Evolutionary conservation across 2,888 invertebrate species (phyloP), one percentile per base, ranked within the genome.

Genomic region (Smittia aterrima): DNA sequence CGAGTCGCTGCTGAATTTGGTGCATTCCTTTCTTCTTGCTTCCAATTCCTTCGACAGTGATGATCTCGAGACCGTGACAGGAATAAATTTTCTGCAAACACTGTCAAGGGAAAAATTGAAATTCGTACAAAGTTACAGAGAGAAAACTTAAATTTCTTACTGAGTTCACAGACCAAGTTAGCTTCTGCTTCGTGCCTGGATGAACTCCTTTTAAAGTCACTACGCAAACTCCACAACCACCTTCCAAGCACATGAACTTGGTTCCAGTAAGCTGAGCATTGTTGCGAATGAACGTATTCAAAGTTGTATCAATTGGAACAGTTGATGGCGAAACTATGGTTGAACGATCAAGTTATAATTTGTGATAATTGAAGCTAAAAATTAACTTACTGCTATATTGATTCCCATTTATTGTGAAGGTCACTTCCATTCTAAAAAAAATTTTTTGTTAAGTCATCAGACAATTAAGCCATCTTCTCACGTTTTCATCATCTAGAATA

Each of bases 11-110:
- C 79, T 91, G 91, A 58, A 92, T 87, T n/a, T 87, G 85, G 78
- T 92, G 89, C 79, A 90, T 91, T 4, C 91, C 91, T 1, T 80
- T 82, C 38, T 83, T 84, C 77, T 84, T 85, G 79, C 86, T 88
- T 1, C 92, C 92, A 67, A 92, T 81, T 0, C 91, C 91, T 82
- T 92, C 92, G 0, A 89, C 84, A 0, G 92, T 92, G 13, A 85
- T 87, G 41, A 92, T 85, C 68, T 87, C 86, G 88, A 90, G 89
- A 6, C 88, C 85, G 78, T 88, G 85, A 77, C 90, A 90, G 2
- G 87, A 85, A 70, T 75, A 76, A 11, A 77, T 27, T 0, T 75
- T 73, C n/a, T 72, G 67, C 1, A 77, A 41, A 66, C 77, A 77
- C 11, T 38, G 11, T 47, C 11, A 11, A 47, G n/a, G 3, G 47